A percentile compares a stretch with the other conserved stretches of the same genome.
phyloP scores from a whole-genome alignment of 1,140 invertebrate species.

The Pomacea maculata region DNA sequence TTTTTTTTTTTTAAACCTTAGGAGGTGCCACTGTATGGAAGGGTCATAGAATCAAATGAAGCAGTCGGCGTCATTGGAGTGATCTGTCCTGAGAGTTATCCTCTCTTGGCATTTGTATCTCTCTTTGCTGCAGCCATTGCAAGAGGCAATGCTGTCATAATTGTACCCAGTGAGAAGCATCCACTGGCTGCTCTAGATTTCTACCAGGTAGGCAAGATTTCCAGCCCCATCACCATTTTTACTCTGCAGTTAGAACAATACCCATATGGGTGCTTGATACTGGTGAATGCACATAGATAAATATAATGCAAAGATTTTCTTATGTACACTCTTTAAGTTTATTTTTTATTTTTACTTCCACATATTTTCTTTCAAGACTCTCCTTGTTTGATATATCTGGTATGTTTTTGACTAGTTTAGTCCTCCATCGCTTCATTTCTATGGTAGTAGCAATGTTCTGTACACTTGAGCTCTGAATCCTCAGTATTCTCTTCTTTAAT shows the following conservation, averaged over 20 bases:
- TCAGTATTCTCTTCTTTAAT: no score
- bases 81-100: slow-evolving; percentile 65
- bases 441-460: no score
- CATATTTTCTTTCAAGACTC: no score
- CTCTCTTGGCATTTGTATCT: slow-evolving; percentile 67
- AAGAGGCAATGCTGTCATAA: slow-evolving; percentile 67
- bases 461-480: no score
- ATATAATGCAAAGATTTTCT: no score
- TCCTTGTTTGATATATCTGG: no score
- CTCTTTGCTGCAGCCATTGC: slow-evolving; percentile 66
- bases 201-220: slow-evolving; percentile 62
- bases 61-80: slow-evolving; percentile 69
- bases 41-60: slow-evolving; percentile 65
- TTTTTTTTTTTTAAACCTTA: slow-evolving; percentile 33
- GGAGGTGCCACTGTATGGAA: slow-evolving; percentile 67
- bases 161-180: slow-evolving; percentile 66
- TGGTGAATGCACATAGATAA: no score
- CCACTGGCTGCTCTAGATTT: slow-evolving; percentile 66
- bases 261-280: no score
- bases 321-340: no score
- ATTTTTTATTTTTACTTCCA: no score
- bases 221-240: slow-evolving; percentile 94
- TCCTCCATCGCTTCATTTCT: no score
- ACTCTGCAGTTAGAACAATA: slow-evolving; percentile 77
- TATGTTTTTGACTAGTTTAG: no score